These are phyloP conservation scores for Pollenia angustigena DNA, from an alignment of 2,888 invertebrate species.

Conservation along the genomic window DNA sequence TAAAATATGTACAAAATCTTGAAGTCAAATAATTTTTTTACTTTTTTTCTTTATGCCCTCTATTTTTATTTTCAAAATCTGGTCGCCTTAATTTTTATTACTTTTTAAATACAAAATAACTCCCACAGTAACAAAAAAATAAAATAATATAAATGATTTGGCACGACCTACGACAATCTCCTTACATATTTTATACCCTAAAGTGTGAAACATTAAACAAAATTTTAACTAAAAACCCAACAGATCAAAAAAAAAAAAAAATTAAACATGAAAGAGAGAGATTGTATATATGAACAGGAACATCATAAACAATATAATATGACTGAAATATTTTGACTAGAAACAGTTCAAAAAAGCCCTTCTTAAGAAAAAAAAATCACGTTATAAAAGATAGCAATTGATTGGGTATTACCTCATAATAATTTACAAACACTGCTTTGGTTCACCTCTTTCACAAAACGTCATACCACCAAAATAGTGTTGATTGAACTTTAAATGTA, in stretches of 20 bases:
- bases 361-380: slow-evolving; percentile 12
- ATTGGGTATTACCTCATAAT: slow-evolving; percentile 59
- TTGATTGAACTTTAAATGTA: slow-evolving; percentile 68
- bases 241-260: slow-evolving; percentile 4
- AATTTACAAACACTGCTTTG: not conserved
- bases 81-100: not conserved
- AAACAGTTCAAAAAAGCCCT: slow-evolving; percentile 13
- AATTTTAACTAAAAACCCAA: not conserved
- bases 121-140: not conserved
- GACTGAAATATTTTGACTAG: not conserved
- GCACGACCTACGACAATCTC: slow-evolving; percentile 71
- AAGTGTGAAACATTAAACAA: slow-evolving; percentile 65
- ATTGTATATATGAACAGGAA: slow-evolving; percentile 4
- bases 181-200: slow-evolving; percentile 43
- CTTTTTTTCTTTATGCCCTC: too few species aligned
- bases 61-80: too few species aligned
- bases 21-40: too few species aligned
- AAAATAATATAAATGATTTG: slow-evolving; percentile 3
- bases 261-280: slow-evolving; percentile 10
- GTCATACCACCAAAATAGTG: slow-evolving; percentile 70
- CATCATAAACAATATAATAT: not conserved
- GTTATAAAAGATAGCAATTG: slow-evolving; percentile 66
- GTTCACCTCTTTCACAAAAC: slow-evolving; percentile 23
- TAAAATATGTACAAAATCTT: too few species aligned
- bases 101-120: slow-evolving; percentile 19